Evolutionary conservation across 2,797 vertebrate species (phyloP), one percentile per base, ranked within the genome.

Genomic region (Lithobates pipiens): DNA sequence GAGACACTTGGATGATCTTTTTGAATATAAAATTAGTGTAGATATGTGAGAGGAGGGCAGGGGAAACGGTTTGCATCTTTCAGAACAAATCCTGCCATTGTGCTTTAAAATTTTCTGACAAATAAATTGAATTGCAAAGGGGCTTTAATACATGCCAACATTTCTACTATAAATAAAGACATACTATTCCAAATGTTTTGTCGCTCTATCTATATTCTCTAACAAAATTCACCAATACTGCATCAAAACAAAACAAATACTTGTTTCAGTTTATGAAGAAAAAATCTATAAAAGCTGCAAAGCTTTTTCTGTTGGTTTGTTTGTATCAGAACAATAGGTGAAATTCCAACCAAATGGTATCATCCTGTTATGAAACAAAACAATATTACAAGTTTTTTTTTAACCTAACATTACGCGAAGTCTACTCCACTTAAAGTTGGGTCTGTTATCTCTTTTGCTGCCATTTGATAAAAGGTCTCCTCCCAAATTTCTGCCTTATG

Each of bases 301-400:
- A 67, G 65, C 25, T 13, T 5, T 25, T 65, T 65, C 5, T 65
- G 23, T 25, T 65, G 23, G 7, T 67, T 25, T 67, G 65, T 57
- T 70, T 54, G 18, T 18, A 54, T 1, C 25, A 79, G 68, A 80
- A 69, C 42, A 80, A 85, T 76, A 11, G 42, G 29, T 76, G 65
- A 61, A 76, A 61, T 82, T 63, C 42, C 73, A 61, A 72, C 67
- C 36, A 86, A 86, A 81, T 25, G 16, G 65, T 46, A 72, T 82
- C 34, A 72, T 77, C 73, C 73, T 77, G 67, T 77, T 72, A 63
- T 77, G 25, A 81, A 86, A 15, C 73, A 57, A 69, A 76, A 63
- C 34, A 61, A 16, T 27, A 18, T 75, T 69, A 32, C n/a, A 76
- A 44, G 42, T 32, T 42, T 78, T 23, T 23, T 61, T 61, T 44